Evolutionary conservation across 2,888 invertebrate genomes (phyloP).

Genomic region (Hermaeophaga mercurialis): DNA sequence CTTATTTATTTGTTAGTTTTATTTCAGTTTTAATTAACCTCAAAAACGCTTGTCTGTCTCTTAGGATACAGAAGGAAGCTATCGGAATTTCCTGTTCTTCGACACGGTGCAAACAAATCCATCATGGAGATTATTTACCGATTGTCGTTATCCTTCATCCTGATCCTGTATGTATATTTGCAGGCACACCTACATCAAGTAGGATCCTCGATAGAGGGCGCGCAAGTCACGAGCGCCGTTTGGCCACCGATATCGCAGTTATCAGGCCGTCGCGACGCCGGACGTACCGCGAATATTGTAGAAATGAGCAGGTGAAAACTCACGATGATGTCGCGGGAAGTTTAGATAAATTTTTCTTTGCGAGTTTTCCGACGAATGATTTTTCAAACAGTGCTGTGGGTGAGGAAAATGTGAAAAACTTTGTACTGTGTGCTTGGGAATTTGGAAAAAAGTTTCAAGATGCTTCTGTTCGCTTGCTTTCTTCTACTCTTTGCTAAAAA

Average conservation of each 20-base stretch:
- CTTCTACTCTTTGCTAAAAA: constrained; percentile 36
- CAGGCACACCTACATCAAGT: constrained; percentile 34
- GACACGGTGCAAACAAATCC: constrained; percentile 25
- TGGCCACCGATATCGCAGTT: constrained; percentile 41
- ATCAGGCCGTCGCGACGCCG: constrained; percentile 42
- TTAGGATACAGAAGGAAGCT: constrained; percentile 4
- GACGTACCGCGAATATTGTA: constrained; percentile 37
- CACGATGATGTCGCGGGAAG: constrained; percentile 12
- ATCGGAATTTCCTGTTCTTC: constrained; percentile 6
- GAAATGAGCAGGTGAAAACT: constrained; percentile 22
- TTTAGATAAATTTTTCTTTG: constrained; percentile 3
- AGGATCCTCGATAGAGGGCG: constrained; percentile 32
- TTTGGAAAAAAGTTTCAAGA: constrained; percentile 31
- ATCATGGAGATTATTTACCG: constrained; percentile 31
- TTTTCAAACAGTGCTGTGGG: constrained; percentile 9
- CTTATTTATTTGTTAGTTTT: too few relatives aligned
- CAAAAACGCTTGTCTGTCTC: too few relatives aligned
- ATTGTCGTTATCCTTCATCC: constrained; percentile 28
- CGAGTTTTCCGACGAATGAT: background rate
- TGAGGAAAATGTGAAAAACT: constrained; percentile 36
- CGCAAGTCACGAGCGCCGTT: constrained; percentile 41
- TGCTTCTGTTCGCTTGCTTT: constrained; percentile 38
- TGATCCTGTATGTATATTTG: constrained; percentile 30
- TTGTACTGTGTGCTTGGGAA: constrained; percentile 14
- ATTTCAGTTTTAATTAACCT: too few relatives aligned